Conservation (phyloP, 2,113 vertebrate genomes). For the Myocastor coypus region DNA sequence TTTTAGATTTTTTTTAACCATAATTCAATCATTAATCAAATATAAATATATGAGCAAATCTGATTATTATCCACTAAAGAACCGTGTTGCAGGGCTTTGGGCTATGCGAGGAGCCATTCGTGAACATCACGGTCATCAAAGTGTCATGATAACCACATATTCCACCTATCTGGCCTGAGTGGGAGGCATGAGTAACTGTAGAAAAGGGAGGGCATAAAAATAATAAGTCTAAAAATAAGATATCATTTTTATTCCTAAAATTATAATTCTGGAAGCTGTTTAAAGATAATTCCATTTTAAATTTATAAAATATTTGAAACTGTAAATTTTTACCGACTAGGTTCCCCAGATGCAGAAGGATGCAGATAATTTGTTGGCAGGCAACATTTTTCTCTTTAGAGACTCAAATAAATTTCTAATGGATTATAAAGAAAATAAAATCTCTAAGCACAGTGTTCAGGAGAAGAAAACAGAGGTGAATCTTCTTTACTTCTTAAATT, state of each 20-base stretch:
- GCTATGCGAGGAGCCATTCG: not conserved
- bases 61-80: not conserved
- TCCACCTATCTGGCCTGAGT: not conserved
- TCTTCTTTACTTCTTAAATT: not conserved
- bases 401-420: conserved; percentile 42
- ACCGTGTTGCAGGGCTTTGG: conserved; percentile 28
- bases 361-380: conserved; percentile 14
- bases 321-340: not conserved
- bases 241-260: not conserved
- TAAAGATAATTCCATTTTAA: conserved; percentile 21
- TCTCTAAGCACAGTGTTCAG: not conserved
- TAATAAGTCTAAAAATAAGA: conserved; percentile 19
- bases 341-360: not conserved
- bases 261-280: conserved; percentile 27
- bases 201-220: not conserved
- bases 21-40: conserved; percentile 48
- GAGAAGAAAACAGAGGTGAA: conserved; percentile 8
- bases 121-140: conserved; percentile 2
- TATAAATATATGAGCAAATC: conserved; percentile 22
- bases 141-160: not conserved
- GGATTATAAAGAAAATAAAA: conserved; percentile 5
- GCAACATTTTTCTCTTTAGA: not conserved
- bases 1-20: conserved; percentile 34
- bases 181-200: not conserved
- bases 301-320: conserved; percentile 30